Conservation (phyloP, 2,797 vertebrate species). For the Luscinia megarhynchos region DNA sequence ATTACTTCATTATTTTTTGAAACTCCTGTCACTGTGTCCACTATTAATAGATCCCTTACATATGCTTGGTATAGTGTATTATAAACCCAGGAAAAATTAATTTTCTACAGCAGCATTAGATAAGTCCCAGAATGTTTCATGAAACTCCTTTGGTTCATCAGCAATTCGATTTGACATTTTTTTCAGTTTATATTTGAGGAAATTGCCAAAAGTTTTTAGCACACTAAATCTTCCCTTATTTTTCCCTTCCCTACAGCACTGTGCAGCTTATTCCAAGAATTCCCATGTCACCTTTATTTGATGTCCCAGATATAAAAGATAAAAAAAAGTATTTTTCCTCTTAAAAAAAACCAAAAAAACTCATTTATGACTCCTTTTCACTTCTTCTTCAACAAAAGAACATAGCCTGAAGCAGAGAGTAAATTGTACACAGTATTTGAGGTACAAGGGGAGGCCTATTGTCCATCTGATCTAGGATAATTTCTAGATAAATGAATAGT, state of each 20-base stretch:
- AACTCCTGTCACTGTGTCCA: not conserved
- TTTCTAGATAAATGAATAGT: not conserved
- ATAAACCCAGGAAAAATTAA: not conserved
- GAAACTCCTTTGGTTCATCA: conserved; percentile 9
- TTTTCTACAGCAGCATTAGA: not conserved
- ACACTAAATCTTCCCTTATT: not conserved
- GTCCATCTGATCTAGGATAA: not conserved
- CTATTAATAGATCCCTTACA: not conserved
- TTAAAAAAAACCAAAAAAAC: not conserved
- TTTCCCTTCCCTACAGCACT: not conserved
- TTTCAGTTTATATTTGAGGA: not conserved
- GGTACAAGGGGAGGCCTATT: not conserved
- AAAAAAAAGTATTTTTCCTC: not conserved
- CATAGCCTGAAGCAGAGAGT: not conserved
- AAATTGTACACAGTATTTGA: not conserved
- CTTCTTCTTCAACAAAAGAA: not conserved
- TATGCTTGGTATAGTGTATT: not conserved
- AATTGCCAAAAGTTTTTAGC: not conserved
- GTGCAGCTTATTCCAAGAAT: not conserved
- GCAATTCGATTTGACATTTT: not conserved
- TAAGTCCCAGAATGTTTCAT: not conserved
- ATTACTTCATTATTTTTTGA: not conserved
- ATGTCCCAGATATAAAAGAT: not conserved
- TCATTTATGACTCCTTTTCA: not conserved
- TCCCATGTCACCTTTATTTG: not conserved